phyloP scores from a whole-genome alignment of 2,797 vertebrate species.

The Sebastes cheni region DNA sequence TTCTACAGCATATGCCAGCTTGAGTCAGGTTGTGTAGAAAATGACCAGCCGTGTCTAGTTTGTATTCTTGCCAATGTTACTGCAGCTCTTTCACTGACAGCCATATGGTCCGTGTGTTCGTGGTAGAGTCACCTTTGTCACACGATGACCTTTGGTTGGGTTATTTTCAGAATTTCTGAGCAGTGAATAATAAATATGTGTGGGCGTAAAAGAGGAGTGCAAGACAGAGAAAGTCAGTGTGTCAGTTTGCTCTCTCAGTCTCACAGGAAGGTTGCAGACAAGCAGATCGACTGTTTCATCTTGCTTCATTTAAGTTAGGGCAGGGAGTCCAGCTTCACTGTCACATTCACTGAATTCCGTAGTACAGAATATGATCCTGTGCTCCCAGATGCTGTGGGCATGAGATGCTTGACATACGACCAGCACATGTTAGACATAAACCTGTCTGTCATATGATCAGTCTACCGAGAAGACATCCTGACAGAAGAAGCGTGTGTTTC shows the following conservation, averaged over 20 bases:
- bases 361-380: not conserved
- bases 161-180: conserved; percentile 41
- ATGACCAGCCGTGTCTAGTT: conserved; percentile 46
- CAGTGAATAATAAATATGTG: conserved; percentile 20
- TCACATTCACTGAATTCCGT: not conserved
- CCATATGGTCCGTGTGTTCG: conserved; percentile 65
- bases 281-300: not conserved
- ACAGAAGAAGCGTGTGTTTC: not conserved
- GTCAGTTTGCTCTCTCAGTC: conserved; percentile 1
- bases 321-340: not conserved
- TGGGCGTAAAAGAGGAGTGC: conserved; percentile 2
- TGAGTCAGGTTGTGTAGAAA: conserved; percentile 13
- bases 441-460: not conserved
- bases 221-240: conserved; percentile 18
- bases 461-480: not conserved
- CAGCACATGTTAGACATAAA: not conserved
- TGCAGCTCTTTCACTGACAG: conserved; percentile 53
- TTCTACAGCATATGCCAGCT: not conserved
- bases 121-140: conserved; percentile 54
- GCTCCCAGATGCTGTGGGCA: not conserved
- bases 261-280: conserved; percentile 14
- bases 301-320: not conserved
- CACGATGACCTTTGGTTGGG: conserved; percentile 46
- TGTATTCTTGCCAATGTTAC: conserved; percentile 49
- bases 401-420: not conserved